Evolutionary conservation across 2,888 invertebrate species (phyloP).

Genomic region (Metopia argyrocephala): DNA sequence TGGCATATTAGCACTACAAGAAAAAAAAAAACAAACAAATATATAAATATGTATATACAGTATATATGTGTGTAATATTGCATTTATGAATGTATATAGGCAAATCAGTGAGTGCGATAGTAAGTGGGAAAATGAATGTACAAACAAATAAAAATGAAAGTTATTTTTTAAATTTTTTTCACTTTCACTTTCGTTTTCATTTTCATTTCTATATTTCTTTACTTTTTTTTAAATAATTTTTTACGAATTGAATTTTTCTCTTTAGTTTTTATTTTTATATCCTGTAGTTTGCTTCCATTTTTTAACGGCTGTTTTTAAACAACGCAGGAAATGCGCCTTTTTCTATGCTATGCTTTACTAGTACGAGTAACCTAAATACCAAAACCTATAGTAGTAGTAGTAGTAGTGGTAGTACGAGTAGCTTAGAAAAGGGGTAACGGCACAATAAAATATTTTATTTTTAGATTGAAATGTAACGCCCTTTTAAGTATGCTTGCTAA

Average conservation of each 20-base stretch:
- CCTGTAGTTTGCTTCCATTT: slow-evolving; percentile 59
- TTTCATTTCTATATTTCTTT: slow-evolving; percentile 19
- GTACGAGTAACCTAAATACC: slow-evolving; percentile 73
- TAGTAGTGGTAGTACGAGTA: not conserved
- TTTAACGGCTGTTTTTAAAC: slow-evolving; percentile 16
- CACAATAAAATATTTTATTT: not conserved
- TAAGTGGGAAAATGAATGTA: no score
- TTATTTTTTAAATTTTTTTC: no score
- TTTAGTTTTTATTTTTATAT: slow-evolving; percentile 49
- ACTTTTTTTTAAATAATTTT: slow-evolving; percentile 29
- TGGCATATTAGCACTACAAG: no score
- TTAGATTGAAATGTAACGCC: slow-evolving; percentile 30
- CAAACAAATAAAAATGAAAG: no score
- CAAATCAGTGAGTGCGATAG: no score
- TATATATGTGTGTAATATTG: no score
- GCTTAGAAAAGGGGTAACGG: not conserved
- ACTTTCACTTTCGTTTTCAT: slow-evolving; percentile 54
- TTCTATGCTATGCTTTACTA: slow-evolving; percentile 58
- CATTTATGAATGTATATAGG: no score
- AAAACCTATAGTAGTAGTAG: not conserved
- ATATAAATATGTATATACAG: no score
- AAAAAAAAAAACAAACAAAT: no score
- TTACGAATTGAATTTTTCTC: not conserved
- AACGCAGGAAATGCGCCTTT: slow-evolving; percentile 72
- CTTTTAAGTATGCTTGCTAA: slow-evolving; percentile 29